These are phyloP conservation scores for Fringilla coelebs DNA, from an alignment of 2,797 vertebrate genomes.

Conservation along the genomic window DNA sequence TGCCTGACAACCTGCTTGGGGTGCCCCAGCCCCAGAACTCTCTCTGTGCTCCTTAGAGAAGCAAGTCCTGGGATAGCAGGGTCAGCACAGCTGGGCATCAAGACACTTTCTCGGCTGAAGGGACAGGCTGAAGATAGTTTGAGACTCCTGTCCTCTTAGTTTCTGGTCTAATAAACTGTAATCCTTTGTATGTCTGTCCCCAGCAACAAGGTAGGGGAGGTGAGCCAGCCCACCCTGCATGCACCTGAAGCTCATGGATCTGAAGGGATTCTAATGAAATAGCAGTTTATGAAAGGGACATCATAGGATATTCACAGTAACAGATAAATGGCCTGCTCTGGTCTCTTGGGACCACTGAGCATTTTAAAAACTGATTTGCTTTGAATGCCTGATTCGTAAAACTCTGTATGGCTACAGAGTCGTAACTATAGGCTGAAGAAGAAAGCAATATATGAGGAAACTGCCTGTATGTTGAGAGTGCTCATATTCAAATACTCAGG, in stretches of 20 bases:
- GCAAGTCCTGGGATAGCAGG: accelerated
- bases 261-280: not conserved
- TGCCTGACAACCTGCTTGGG: not conserved
- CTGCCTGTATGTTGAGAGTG: not conserved
- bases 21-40: not conserved
- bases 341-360: not conserved
- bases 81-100: not conserved
- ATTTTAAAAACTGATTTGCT: not conserved
- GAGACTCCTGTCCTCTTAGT: not conserved
- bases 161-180: not conserved
- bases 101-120: not conserved
- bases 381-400: not conserved
- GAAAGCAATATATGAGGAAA: not conserved
- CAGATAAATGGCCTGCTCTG: not conserved
- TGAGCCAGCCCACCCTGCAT: not conserved
- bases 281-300: not conserved
- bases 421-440: not conserved
- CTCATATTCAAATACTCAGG: not conserved
- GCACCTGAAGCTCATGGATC: not conserved
- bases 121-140: too few species aligned
- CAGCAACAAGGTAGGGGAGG: not conserved
- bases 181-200: not conserved
- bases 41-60: accelerated
- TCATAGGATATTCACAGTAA: not conserved
- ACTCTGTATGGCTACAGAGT: not conserved